phyloP scores from a whole-genome alignment of 2,797 vertebrate species.

The Sciaenops ocellatus region DNA sequence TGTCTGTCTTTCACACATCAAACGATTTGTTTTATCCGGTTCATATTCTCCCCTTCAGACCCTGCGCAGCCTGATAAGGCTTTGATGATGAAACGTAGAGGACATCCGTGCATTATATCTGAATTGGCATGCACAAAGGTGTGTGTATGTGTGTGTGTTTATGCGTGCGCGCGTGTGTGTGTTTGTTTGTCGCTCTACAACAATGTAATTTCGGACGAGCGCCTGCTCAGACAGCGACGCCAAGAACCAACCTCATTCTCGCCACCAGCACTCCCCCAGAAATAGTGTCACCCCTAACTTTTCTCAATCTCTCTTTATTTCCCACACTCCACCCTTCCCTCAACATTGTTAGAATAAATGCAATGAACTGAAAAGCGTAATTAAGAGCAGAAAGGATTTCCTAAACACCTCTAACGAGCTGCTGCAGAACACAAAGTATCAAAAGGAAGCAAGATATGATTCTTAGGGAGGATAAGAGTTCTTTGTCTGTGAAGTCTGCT shows the following conservation, averaged over 20 bases:
- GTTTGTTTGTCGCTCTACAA: conserved; percentile 56
- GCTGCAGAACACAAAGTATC: conserved; percentile 11
- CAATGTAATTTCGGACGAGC: conserved; percentile 65
- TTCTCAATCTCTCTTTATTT: conserved; percentile 2
- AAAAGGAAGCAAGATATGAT: conserved; percentile 16
- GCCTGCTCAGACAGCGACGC: conserved; percentile 51
- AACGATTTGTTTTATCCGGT: conserved; percentile 90
- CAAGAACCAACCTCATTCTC: conserved; percentile 49
- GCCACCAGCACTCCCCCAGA: conserved; percentile 54
- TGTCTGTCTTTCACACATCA: conserved; percentile 91
- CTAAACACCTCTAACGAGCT: conserved; percentile 42
- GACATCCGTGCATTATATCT: conserved; percentile 86
- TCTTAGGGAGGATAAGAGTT: conserved; percentile 16
- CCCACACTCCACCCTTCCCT: neutral
- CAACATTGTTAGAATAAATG: conserved; percentile 10
- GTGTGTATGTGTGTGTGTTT: conserved; percentile 43
- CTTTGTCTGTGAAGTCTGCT: conserved; percentile 25
- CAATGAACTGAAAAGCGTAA: conserved; percentile 27
- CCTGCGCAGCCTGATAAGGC: conserved; percentile 80
- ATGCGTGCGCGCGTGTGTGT: neutral
- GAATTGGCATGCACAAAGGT: conserved; percentile 80
- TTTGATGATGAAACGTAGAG: conserved; percentile 91
- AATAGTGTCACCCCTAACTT: conserved; percentile 33
- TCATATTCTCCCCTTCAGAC: conserved; percentile 88
- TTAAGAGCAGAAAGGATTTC: conserved; percentile 41